These are phyloP conservation scores for Thamnaconus septentrionalis DNA, from an alignment of 2,113 vertebrate genomes.

Conservation along the genomic window DNA sequence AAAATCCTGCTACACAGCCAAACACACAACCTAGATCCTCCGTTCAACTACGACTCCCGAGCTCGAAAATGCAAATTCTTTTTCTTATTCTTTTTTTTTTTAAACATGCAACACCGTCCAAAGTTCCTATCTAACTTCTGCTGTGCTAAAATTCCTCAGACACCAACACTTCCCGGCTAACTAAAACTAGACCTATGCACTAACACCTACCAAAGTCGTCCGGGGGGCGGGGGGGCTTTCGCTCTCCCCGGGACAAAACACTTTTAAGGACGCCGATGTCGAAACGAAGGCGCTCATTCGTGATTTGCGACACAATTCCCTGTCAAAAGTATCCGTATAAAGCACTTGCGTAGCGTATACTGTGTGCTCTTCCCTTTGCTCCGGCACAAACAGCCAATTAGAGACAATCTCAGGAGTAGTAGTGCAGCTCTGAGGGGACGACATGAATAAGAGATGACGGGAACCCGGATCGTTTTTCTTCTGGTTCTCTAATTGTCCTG, in stretches of 20 bases:
- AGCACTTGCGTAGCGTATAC: conserved; percentile 69
- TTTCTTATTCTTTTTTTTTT: not conserved
- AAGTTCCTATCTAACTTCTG: conserved; percentile 65
- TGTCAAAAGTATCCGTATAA: conserved; percentile 70
- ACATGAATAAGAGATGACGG: conserved; percentile 37
- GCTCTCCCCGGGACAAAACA: conserved; percentile 29
- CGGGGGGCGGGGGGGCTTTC: conserved; percentile 28
- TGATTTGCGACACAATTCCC: conserved; percentile 66
- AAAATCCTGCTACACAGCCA: conserved; percentile 52
- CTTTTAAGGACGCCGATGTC: conserved; percentile 67
- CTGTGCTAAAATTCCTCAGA: conserved; percentile 64
- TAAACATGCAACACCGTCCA: conserved; percentile 72
- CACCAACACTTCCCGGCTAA: conserved; percentile 47
- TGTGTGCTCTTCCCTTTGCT: conserved; percentile 72
- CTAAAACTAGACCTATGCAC: conserved; percentile 63
- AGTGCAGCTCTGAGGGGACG: conserved; percentile 48
- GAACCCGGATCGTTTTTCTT: not conserved
- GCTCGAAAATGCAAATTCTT: conserved; percentile 57
- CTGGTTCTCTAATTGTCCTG: conserved; percentile 12
- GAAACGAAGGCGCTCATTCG: conserved; percentile 49
- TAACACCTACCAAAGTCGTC: conserved; percentile 53
- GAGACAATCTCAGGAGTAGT: conserved; percentile 50
- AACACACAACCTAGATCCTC: conserved; percentile 64
- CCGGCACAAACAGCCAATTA: conserved; percentile 46
- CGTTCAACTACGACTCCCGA: conserved; percentile 70